A percentile compares a stretch with the other conserved stretches of the same genome.
These are phyloP conservation scores for Ambastaia sidthimunki DNA, from an alignment of 2,797 vertebrate species.

Conservation along the genomic window DNA sequence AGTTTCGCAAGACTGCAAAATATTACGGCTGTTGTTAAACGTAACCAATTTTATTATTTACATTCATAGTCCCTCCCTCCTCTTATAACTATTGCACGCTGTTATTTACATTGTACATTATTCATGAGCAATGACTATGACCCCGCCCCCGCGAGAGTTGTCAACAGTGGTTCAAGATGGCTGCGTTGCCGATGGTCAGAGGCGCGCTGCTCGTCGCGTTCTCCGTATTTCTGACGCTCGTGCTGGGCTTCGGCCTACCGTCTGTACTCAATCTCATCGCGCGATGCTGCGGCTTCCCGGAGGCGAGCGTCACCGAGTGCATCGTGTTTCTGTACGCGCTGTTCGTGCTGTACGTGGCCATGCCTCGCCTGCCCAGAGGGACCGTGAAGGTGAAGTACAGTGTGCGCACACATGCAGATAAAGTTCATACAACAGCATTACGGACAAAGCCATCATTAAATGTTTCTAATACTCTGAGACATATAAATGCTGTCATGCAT, in stretches of 20 bases:
- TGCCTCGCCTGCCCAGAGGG: constrained; percentile 78
- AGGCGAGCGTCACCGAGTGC: constrained; percentile 76
- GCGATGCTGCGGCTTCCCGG: constrained; percentile 71
- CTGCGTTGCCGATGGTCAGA: constrained; percentile 62
- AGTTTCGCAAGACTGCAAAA: no score
- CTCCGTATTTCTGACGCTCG: constrained; percentile 73
- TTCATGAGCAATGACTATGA: not conserved
- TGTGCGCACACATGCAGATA: not conserved
- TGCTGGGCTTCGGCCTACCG: constrained; percentile 78
- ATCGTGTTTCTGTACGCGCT: constrained; percentile 76
- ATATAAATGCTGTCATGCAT: not conserved
- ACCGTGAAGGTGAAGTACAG: constrained; percentile 72
- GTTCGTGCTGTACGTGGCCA: constrained; percentile 77
- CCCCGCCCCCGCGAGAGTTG: not conserved
- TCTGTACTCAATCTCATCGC: constrained; percentile 69
- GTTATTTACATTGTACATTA: not conserved
- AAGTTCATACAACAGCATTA: not conserved
- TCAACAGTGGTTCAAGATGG: constrained; percentile 70
- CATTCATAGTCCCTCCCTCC: not conserved
- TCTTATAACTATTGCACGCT: not conserved
- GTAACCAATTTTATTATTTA: no score
- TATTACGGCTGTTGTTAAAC: no score
- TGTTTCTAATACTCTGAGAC: not conserved
- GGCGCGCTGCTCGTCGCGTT: constrained; percentile 67
- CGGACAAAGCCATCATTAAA: not conserved